Evolutionary conservation across 2,797 vertebrate species (phyloP).

Genomic region (Holocentrus rufus): DNA sequence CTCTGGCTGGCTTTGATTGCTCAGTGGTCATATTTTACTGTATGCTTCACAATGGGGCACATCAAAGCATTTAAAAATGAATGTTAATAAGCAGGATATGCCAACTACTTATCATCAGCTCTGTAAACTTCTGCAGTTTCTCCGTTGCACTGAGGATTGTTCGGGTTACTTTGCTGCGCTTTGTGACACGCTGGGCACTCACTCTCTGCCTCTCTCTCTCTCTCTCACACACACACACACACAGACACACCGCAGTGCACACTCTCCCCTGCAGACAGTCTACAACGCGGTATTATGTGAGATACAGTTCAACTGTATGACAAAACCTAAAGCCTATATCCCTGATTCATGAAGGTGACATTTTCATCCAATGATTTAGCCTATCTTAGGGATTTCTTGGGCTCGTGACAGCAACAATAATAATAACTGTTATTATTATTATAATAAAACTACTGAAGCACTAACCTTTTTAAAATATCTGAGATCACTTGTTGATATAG

Average conservation of each 20-base stretch:
- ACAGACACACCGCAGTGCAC: background rate
- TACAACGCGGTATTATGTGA: background rate
- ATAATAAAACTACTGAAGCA: background rate
- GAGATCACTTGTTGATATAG: constrained; percentile 18
- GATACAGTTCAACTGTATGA: constrained; percentile 7
- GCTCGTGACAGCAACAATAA: too few species aligned
- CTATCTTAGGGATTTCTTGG: too few species aligned
- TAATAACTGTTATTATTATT: too few species aligned
- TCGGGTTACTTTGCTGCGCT: constrained; percentile 24
- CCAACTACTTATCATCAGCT: constrained; percentile 49
- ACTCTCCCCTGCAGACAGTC: constrained; percentile 26
- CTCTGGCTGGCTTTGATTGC: constrained; percentile 61
- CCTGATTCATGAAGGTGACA: background rate
- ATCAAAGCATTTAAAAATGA: constrained; percentile 57
- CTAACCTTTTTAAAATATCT: constrained; percentile 18
- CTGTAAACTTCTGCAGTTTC: constrained; percentile 45
- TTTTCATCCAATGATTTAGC: background rate
- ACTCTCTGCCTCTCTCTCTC: too few species aligned
- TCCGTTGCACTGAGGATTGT: constrained; percentile 10
- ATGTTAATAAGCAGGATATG: constrained; percentile 39
- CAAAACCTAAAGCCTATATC: constrained; percentile 1
- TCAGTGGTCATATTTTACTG: constrained; percentile 45
- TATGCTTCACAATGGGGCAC: constrained; percentile 47
- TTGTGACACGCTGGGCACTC: constrained; percentile 38
- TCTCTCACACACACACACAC: constrained; percentile 4